Base-by-base conservation (phyloP, 2,888 invertebrate genomes). In the Drosophila cracens region DNA sequence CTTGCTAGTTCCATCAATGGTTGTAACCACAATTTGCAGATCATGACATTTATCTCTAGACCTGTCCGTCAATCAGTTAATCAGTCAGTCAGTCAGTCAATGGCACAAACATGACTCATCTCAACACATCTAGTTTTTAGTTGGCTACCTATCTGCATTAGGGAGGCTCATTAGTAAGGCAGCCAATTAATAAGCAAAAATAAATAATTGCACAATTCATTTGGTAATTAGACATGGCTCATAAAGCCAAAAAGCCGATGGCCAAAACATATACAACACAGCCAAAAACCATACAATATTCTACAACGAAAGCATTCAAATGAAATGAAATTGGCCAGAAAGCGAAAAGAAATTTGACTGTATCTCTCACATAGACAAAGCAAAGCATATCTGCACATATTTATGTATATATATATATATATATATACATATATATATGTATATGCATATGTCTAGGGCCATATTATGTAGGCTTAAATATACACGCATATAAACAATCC, bases 171-270 rank as follows among this genome's bases (percentile, higher is more conserved):
- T 85, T 85, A 85, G 89, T 70, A 62, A 56, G 75, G 76, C 70
- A 74, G 76, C 87, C 87, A 89, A 88, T 90, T 90, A 89, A 87
- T 84, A 90, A 81, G 71, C 79, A 68, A 80, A 90, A 90, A 90
- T 81, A 79, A 79, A 84, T 87, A 84, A 88, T 87, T 90, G 86
- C 86, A 89, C 91, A 90, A 90, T 86, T 90, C 91, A 91, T 90
- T 91, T 89, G 89, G 82, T 88, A 91, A 91, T 91, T 91, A 91
- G 92, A 90, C 83, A 87, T 89, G 91, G 84, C 90, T 91, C 91
- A 92, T 92, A 90, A 92, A 76, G 88, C 73, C 84, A 76, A 70
- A 74, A 60, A 58, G 61, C 49, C 59, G 71, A 65, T 77, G 77
- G 70, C 75, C 73, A 63, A 85, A 59, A 74, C 25, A 25, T 81